Evolutionary conservation across 2,888 invertebrate species (phyloP).

Genomic region (Galeopsomyia nigrocyanea): DNA sequence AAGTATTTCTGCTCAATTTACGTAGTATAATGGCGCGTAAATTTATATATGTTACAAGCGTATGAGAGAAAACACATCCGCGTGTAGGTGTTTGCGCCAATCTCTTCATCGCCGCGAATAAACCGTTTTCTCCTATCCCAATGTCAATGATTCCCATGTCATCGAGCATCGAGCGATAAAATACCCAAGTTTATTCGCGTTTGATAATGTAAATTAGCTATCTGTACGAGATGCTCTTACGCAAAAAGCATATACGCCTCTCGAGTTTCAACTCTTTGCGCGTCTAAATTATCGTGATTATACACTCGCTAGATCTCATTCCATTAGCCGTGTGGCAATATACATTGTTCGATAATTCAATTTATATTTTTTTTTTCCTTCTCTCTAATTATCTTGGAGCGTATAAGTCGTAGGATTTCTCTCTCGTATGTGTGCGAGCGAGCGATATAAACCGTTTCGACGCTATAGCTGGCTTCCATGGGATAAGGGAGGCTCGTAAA

Average conservation of each 20-base stretch:
- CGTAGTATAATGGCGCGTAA: slow-evolving; percentile 16
- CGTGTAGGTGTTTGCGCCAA: slow-evolving; percentile 14
- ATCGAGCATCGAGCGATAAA: slow-evolving; percentile 35
- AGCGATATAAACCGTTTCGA: slow-evolving; percentile 38
- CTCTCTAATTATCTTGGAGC: too few species aligned
- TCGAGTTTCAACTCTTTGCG: slow-evolving; percentile 21
- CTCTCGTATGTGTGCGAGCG: slow-evolving; percentile 19
- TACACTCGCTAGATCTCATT: too few species aligned
- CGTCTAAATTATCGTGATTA: too few species aligned
- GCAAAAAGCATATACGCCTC: slow-evolving; percentile 11
- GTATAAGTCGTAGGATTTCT: slow-evolving; percentile 41
- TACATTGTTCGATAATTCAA: too few species aligned
- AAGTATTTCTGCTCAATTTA: slow-evolving; percentile 15
- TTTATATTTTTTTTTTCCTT: too few species aligned
- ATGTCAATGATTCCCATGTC: slow-evolving; percentile 28
- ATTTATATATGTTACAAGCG: slow-evolving; percentile 6
- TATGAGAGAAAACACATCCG: background rate
- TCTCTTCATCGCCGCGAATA: slow-evolving; percentile 28
- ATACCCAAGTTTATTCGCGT: slow-evolving; percentile 35
- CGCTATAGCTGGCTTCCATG: slow-evolving; percentile 20
- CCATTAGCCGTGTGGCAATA: too few species aligned
- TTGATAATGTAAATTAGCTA: slow-evolving; percentile 43
- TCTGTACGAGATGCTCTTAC: background rate
- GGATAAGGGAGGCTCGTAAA: slow-evolving; percentile 49
- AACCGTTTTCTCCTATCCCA: slow-evolving; percentile 21